A percentile compares a stretch with the other conserved stretches of the same genome.
Conservation (phyloP, 1,140 invertebrate species). For the Potamilus streckersoni region DNA sequence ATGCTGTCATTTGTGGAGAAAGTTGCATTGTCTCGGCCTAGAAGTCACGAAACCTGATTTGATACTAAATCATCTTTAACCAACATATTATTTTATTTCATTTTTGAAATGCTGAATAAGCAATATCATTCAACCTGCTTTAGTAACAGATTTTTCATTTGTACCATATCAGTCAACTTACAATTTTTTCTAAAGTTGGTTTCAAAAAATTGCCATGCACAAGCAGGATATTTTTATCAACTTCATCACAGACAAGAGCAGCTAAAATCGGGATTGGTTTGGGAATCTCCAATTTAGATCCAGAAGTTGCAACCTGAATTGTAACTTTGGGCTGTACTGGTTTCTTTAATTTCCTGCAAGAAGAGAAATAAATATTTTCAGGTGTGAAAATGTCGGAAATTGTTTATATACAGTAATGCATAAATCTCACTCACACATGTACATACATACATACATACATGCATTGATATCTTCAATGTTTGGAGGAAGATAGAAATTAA, state of each 20-base stretch:
- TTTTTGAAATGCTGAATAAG: not conserved
- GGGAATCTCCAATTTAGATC: conserved; percentile 37
- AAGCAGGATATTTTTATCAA: conserved; percentile 43
- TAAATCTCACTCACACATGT: not conserved
- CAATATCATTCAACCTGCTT: not conserved
- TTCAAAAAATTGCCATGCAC: conserved; percentile 59
- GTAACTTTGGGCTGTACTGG: conserved; percentile 56
- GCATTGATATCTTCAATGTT: not conserved
- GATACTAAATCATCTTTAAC: not conserved
- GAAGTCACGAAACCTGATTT: not conserved
- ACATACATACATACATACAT: too few species aligned
- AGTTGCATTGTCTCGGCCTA: not conserved
- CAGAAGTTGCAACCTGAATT: conserved; percentile 52
- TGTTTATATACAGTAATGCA: not conserved
- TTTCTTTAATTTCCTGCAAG: conserved; percentile 55
- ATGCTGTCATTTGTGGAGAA: too few species aligned
- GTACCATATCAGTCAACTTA: conserved; percentile 34
- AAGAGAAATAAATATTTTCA: not conserved
- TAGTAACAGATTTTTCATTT: not conserved
- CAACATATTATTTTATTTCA: not conserved
- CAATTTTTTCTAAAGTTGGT: conserved; percentile 64
- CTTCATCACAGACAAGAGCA: conserved; percentile 38
- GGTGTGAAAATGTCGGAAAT: not conserved
- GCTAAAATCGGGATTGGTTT: conserved; percentile 53
- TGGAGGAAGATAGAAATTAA: not conserved